Evolutionary conservation across 2,113 vertebrate genomes (phyloP).

Genomic region (Ictalurus punctatus): DNA sequence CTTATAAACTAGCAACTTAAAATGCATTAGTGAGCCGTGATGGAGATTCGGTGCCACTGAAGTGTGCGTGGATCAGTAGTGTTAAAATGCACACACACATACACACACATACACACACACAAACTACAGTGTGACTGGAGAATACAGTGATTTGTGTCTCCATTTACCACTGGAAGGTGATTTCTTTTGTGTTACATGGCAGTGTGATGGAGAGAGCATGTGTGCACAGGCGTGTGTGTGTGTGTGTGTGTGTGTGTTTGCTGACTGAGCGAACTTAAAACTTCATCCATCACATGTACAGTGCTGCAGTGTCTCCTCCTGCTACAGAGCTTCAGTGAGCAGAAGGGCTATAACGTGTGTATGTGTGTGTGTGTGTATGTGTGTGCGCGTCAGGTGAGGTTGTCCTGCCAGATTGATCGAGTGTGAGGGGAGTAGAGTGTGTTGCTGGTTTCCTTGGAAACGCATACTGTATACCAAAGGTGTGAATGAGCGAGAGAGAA

Average conservation of each 20-base stretch:
- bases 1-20: background rate
- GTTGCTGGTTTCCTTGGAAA: conserved; percentile 76
- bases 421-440: conserved; percentile 61
- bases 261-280: background rate
- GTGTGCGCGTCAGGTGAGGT: conserved; percentile 26
- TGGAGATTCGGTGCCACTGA: background rate
- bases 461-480: conserved; percentile 63
- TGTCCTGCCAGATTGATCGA: background rate
- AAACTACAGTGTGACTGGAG: background rate
- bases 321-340: background rate
- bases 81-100: background rate
- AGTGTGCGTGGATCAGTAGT: background rate
- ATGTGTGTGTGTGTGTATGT: conserved; percentile 21
- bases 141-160: background rate
- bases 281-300: conserved; percentile 32
- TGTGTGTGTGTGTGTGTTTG: background rate
- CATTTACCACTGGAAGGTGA: background rate
- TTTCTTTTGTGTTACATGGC: conserved; percentile 11
- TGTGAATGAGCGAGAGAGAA: background rate
- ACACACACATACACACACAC: conserved; percentile 4
- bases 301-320: conserved; percentile 2
- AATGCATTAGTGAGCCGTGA: background rate
- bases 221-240: background rate
- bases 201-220: background rate
- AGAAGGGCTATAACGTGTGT: background rate